Evolutionary conservation across 2,113 vertebrate genomes (phyloP), one percentile per base, ranked within the genome.

Genomic region (Rhizomys pruinosus): DNA sequence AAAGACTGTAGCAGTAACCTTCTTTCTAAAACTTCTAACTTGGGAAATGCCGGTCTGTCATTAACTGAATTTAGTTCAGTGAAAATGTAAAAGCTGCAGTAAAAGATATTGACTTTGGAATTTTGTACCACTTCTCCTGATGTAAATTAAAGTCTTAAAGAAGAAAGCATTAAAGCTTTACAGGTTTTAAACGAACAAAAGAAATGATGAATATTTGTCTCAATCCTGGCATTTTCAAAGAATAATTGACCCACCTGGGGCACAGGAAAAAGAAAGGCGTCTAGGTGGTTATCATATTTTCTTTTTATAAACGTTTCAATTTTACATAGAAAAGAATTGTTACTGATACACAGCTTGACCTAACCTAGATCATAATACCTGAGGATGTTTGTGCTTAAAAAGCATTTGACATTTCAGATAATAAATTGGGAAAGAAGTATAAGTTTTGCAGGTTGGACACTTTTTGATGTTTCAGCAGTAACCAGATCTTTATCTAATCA

Each of bases 191-290:
- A 93, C 90, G 94, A 96, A 95, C 37, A 32, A 87, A 73, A 80
- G 3, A n/a, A 87, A 47, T 95, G 87, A 93, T 91, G 81, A 96
- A 93, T 84, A 87, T 97, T 93, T 95, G 29, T 92, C 91, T 97
- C 85, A 74, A 47, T 71, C 76, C 79, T 97, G 96, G 91, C 79
- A 96, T 94, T 97, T 96, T 95, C 87, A 93, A 96, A 97, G 94
- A 94, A 96, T 68, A 95, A 97, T n/a, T n/a, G n/a, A n/a, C n/a
- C n/a, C n/a, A n/a, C n/a, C n/a, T n/a, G n/a, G n/a, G n/a, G n/a
- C n/a, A n/a, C n/a, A n/a, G n/a, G n/a, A n/a, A n/a, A n/a, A n/a
- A n/a, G n/a, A n/a, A n/a, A n/a, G n/a, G n/a, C n/a, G n/a, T n/a
- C n/a, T n/a, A n/a, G n/a, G n/a, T n/a, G n/a, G n/a, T 93, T 91